These are phyloP conservation scores for Abramis brama DNA, from an alignment of 2,113 vertebrate species.

Conservation along the genomic window DNA sequence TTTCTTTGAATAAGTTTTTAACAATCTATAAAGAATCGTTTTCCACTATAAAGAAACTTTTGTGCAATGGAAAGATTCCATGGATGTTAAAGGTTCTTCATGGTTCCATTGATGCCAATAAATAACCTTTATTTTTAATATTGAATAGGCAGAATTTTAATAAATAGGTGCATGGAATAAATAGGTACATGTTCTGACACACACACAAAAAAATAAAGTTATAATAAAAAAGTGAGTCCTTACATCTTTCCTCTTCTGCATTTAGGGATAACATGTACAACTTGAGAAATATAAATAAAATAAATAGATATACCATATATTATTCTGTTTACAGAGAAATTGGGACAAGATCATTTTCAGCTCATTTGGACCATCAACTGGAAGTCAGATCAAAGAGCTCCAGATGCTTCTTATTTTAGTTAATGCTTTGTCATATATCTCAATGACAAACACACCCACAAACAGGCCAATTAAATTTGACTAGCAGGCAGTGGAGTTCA, in stretches of 20 bases:
- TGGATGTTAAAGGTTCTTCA: no score
- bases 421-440: neutral
- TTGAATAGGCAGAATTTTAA: no score
- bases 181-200: no score
- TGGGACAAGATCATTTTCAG: neutral
- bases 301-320: neutral
- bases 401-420: neutral
- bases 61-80: no score
- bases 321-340: neutral
- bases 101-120: no score
- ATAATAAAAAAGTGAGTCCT: neutral
- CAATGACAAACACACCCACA: neutral
- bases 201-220: neutral
- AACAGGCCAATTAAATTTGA: neutral
- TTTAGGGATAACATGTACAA: neutral
- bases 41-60: no score
- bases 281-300: neutral
- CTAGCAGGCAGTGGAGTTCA: neutral
- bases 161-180: neutral
- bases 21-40: no score
- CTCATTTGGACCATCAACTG: neutral
- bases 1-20: no score
- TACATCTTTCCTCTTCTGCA: neutral
- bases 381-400: neutral
- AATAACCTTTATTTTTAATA: no score